Percentiles rank a stretch among this genome's conserved stretches.
phyloP scores from a whole-genome alignment of 2,888 invertebrate genomes.

The Azorinus chamasolen region DNA sequence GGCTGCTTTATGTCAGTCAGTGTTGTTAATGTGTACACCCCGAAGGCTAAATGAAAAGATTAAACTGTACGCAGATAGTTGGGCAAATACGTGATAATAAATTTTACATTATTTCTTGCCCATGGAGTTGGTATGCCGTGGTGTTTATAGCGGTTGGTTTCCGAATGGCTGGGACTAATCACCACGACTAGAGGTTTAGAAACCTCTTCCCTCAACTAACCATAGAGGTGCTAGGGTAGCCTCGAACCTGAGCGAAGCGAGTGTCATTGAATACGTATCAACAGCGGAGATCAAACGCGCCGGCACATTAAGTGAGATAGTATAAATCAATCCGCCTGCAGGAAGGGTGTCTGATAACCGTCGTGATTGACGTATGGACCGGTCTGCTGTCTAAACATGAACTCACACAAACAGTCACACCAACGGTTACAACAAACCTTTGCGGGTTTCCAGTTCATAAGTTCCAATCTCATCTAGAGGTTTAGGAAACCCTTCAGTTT shows the following conservation, averaged over 20 bases:
- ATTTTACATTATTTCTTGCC: slow-evolving; percentile 42
- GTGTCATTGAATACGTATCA: slow-evolving; percentile 45
- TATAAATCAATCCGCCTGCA: slow-evolving; percentile 64
- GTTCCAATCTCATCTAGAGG: no score
- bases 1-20: slow-evolving; percentile 67
- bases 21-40: slow-evolving; percentile 70
- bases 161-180: background rate
- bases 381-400: slow-evolving; percentile 47
- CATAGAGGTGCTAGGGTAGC: slow-evolving; percentile 1
- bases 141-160: background rate
- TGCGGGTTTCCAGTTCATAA: no score
- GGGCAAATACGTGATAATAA: slow-evolving; percentile 57
- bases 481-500: no score
- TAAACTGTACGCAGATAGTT: slow-evolving; percentile 57
- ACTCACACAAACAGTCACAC: no score
- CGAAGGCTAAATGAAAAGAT: slow-evolving; percentile 67
- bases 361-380: slow-evolving; percentile 58
- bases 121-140: background rate
- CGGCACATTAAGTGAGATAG: slow-evolving; percentile 51
- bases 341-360: slow-evolving; percentile 58
- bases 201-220: no score
- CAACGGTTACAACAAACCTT: no score
- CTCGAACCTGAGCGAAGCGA: slow-evolving; percentile 9
- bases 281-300: slow-evolving; percentile 51
- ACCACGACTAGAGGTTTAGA: background rate